phyloP scores from a whole-genome alignment of 2,113 vertebrate species.

The Aix galericulata region DNA sequence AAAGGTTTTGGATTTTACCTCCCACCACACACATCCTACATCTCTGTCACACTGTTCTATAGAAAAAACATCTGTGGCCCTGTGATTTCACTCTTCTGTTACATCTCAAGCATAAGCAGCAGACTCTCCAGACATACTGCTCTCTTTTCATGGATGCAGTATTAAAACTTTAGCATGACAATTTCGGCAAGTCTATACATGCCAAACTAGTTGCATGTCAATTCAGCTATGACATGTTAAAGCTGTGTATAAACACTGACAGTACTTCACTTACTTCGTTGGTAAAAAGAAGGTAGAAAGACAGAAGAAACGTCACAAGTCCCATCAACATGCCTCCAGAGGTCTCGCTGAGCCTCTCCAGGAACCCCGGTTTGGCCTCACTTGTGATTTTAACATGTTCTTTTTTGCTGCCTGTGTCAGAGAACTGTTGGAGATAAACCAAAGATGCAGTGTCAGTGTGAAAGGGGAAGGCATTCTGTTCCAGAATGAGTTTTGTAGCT shows the following conservation, averaged over 20 bases:
- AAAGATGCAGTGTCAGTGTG: background rate
- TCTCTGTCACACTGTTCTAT: background rate
- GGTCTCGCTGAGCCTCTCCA: slow-evolving; percentile 91
- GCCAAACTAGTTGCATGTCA: background rate
- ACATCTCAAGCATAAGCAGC: background rate
- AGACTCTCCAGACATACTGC: background rate
- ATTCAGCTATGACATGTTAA: background rate
- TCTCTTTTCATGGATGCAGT: background rate
- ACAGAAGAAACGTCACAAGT: slow-evolving; percentile 83
- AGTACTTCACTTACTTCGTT: slow-evolving; percentile 85
- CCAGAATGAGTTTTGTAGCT: background rate
- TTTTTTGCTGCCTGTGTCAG: slow-evolving; percentile 60
- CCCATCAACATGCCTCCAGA: slow-evolving; percentile 88
- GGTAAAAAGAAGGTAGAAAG: slow-evolving; percentile 93
- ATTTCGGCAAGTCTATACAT: background rate
- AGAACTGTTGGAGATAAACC: slow-evolving; percentile 53
- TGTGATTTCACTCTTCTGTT: background rate
- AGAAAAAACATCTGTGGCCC: background rate
- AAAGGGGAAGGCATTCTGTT: background rate
- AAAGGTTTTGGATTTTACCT: background rate
- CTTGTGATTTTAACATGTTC: slow-evolving; percentile 81
- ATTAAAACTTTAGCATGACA: background rate
- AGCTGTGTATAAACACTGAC: background rate
- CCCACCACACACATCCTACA: background rate
- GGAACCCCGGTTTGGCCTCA: slow-evolving; percentile 85